These are phyloP conservation scores for Eupelmus urozonus DNA, from an alignment of 2,888 invertebrate species.

Conservation along the genomic window DNA sequence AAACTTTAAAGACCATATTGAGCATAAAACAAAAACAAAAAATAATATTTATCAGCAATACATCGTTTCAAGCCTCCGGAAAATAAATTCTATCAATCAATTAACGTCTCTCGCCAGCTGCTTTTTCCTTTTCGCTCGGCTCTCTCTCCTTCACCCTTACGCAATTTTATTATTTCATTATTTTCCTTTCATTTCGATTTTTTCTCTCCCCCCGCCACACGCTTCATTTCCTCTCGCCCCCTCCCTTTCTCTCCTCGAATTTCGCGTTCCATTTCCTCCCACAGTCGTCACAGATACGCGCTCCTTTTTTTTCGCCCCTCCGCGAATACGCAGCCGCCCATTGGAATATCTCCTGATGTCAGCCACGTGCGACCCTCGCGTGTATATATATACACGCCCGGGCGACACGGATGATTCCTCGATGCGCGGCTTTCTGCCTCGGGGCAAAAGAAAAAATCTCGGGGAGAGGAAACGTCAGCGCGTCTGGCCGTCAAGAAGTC, in stretches of 20 bases:
- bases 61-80: background rate
- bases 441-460: background rate
- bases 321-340: background rate
- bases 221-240: background rate
- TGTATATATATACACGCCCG: too few relatives aligned
- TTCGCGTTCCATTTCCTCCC: background rate
- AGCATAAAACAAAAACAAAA: background rate
- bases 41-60: background rate
- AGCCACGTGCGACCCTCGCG: background rate
- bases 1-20: too few relatives aligned
- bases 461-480: too few relatives aligned
- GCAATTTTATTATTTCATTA: slow-evolving; percentile 18
- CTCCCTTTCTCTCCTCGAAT: background rate
- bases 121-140: background rate
- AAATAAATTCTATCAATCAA: slow-evolving; percentile 29
- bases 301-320: background rate
- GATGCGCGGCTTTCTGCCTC: background rate
- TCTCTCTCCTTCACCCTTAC: background rate
- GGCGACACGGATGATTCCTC: background rate
- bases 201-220: background rate
- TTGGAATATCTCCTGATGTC: background rate
- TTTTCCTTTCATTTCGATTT: slow-evolving; percentile 10
- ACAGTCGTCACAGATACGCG: background rate
- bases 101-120: slow-evolving; percentile 14
- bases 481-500: too few relatives aligned